phyloP scores from a whole-genome alignment of 2,888 invertebrate genomes.

The Dioctria rufipes region DNA sequence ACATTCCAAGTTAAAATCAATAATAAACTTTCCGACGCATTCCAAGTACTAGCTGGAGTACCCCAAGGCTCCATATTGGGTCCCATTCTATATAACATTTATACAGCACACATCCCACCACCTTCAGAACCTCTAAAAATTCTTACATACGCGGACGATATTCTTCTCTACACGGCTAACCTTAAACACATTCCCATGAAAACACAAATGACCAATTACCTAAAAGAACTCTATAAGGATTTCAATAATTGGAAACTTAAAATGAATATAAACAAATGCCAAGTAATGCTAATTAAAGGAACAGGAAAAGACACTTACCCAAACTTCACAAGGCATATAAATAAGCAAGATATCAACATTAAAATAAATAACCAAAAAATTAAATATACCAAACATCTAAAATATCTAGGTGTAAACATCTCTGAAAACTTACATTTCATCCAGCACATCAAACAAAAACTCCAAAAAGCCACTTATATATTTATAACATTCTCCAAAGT shows the following conservation, averaged over 20 bases:
- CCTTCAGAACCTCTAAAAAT: not conserved
- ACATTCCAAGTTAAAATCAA: no score
- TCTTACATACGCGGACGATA: not conserved
- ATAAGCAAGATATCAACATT: no score
- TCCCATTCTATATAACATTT: not conserved
- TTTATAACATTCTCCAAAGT: no score
- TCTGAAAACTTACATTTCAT: no score
- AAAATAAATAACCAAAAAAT: no score
- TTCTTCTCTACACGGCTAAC: not conserved
- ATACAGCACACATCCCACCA: not conserved
- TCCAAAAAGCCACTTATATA: no score
- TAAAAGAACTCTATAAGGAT: not conserved
- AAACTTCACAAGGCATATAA: not conserved
- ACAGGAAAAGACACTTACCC: not conserved
- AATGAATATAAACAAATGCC: not conserved
- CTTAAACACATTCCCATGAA: not conserved
- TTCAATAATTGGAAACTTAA: not conserved
- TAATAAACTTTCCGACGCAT: no score
- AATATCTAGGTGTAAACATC: no score
- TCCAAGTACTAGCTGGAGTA: no score
- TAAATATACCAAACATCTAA: no score
- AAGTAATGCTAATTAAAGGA: not conserved
- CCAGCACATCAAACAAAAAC: no score
- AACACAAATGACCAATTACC: not conserved
- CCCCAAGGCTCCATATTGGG: not conserved